These are phyloP conservation scores for Chrysolophus pictus DNA, from an alignment of 2,797 vertebrate species.

Conservation along the genomic window DNA sequence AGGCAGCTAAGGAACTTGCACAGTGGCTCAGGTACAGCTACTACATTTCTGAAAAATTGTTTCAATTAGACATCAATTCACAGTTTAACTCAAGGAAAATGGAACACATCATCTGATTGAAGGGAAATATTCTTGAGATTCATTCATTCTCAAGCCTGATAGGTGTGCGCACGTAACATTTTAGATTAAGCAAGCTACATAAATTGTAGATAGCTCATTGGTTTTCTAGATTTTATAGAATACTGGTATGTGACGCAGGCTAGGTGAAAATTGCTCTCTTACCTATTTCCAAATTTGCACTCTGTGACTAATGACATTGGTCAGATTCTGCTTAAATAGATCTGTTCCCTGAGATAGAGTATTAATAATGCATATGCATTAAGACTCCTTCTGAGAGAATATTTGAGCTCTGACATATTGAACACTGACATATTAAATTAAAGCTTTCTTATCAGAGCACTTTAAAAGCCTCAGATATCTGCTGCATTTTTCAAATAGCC, in stretches of 20 bases:
- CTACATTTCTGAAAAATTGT: not conserved
- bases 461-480: constrained; percentile 55
- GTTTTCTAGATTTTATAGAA: not conserved
- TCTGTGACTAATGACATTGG: constrained; percentile 64
- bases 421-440: constrained; percentile 76
- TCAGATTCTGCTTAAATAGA: constrained; percentile 63
- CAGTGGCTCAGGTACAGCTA: not conserved
- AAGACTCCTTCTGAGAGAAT: constrained; percentile 72
- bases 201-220: not conserved
- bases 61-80: not conserved
- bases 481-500: constrained; percentile 46
- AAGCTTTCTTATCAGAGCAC: constrained; percentile 66
- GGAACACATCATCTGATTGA: not conserved
- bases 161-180: not conserved
- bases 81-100: not conserved
- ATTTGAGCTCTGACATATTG: constrained; percentile 76
- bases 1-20: not conserved
- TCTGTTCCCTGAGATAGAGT: constrained; percentile 58
- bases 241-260: not conserved
- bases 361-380: constrained; percentile 76
- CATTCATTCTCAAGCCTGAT: not conserved
- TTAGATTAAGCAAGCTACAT: not conserved
- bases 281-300: not conserved
- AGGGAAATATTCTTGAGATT: not conserved
- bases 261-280: not conserved